A percentile compares a stretch with the other conserved stretches of the same genome.
Evolutionary conservation across 2,797 vertebrate species (phyloP).

Genomic region (Lepus oiostolus): DNA sequence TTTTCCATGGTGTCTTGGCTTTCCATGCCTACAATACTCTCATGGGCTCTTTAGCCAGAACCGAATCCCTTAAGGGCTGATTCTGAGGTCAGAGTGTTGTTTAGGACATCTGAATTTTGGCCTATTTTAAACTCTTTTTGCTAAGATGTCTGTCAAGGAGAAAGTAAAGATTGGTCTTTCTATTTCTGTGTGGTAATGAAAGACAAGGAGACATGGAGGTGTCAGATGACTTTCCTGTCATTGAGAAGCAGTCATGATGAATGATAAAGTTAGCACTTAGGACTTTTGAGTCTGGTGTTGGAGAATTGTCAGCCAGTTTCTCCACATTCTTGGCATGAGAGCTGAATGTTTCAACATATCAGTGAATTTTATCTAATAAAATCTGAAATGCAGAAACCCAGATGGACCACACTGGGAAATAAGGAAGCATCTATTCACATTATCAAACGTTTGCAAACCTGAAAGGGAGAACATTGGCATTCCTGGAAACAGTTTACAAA

Average conservation of each 20-base stretch:
- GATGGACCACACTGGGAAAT: slow-evolving; percentile 21
- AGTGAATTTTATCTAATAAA: slow-evolving; percentile 50
- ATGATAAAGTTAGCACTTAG: not conserved
- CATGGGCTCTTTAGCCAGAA: too few relatives aligned
- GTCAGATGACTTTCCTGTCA: not conserved
- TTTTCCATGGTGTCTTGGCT: too few relatives aligned
- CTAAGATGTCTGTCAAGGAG: not conserved
- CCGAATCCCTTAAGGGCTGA: too few relatives aligned
- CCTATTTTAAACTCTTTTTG: slow-evolving; percentile 36
- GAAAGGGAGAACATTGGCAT: not conserved
- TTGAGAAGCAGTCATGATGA: not conserved
- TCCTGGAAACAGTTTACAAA: slow-evolving; percentile 27
- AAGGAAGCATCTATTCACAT: not conserved
- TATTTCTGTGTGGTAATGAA: slow-evolving; percentile 15
- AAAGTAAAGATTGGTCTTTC: not conserved
- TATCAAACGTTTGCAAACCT: slow-evolving; percentile 18
- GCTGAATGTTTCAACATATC: not conserved
- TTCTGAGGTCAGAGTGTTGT: too few relatives aligned
- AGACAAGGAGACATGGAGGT: not conserved
- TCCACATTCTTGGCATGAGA: not conserved
- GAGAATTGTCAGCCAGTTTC: not conserved
- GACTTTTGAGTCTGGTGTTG: not conserved
- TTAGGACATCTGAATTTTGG: not conserved
- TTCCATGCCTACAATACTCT: too few relatives aligned
- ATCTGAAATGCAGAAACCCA: not conserved